phyloP scores from a whole-genome alignment of 2,797 vertebrate species.

The Smutsia temminckii region DNA sequence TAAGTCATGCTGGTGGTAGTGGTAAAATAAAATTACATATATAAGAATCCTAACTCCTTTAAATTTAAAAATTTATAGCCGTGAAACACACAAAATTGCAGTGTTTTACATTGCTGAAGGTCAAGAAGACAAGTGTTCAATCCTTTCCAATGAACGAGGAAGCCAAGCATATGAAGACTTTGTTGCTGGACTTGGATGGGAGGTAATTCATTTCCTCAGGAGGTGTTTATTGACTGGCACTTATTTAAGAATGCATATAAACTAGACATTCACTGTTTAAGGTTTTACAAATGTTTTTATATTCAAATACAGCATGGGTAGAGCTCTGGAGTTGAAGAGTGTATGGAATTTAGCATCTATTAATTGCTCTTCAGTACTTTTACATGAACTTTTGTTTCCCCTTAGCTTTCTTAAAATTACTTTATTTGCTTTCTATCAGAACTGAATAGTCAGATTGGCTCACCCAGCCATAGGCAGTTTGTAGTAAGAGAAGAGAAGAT shows the following conservation, averaged over 20 bases:
- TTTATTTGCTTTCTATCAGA: conserved; percentile 37
- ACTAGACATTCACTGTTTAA: not conserved
- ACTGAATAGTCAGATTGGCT: not conserved
- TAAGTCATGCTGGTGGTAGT: not conserved
- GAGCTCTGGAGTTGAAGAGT: not conserved
- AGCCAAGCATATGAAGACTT: conserved; percentile 98
- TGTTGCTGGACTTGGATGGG: conserved; percentile 98
- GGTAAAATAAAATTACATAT: conserved; percentile 7
- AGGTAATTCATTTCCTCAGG: conserved; percentile 87
- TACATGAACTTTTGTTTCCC: not conserved
- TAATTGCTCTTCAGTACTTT: conserved; percentile 11
- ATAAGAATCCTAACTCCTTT: conserved; percentile 17
- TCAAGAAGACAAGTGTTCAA: conserved; percentile 98
- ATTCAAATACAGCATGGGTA: not conserved
- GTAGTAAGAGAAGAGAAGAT: conserved; percentile 28
- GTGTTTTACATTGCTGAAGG: conserved; percentile 98
- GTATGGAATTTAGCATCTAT: not conserved
- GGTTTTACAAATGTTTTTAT: not conserved
- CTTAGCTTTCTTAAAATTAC: conserved; percentile 25
- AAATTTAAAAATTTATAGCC: conserved; percentile 83
- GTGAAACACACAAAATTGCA: conserved; percentile 98
- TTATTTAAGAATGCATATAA: not conserved
- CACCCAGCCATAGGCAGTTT: not conserved
- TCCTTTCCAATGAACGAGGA: conserved; percentile 94
- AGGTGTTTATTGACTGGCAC: not conserved